These are phyloP conservation scores for Acyrthosiphon pisum DNA, from an alignment of 1,140 invertebrate species.

Conservation along the genomic window DNA sequence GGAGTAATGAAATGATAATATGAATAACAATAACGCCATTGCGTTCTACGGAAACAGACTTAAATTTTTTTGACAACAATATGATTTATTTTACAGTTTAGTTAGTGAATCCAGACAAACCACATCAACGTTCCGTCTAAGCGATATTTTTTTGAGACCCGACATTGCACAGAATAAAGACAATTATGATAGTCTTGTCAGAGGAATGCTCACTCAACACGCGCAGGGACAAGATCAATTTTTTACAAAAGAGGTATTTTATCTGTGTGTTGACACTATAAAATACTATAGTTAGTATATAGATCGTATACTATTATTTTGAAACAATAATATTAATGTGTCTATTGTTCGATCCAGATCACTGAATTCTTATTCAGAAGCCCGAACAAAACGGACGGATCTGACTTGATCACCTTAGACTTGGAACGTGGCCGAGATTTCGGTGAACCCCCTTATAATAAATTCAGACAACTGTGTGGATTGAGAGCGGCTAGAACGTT, in stretches of 20 bases:
- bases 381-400: background rate
- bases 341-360: background rate
- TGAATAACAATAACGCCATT: background rate
- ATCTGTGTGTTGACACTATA: background rate
- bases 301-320: background rate
- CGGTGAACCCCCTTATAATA: conserved; percentile 83
- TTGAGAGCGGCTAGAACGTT: conserved; percentile 68
- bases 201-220: conserved; percentile 75
- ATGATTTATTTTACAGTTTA: conserved; percentile 46
- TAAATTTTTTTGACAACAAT: background rate
- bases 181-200: conserved; percentile 60
- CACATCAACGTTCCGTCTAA: conserved; percentile 43
- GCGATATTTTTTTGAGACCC: conserved; percentile 54
- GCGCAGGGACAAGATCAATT: conserved; percentile 73
- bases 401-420: conserved; percentile 65
- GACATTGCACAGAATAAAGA: conserved; percentile 52
- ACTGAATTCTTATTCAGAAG: background rate
- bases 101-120: conserved; percentile 44
- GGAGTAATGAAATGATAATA: background rate
- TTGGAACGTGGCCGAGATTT: conserved; percentile 89
- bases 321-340: background rate
- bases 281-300: background rate
- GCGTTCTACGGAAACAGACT: background rate
- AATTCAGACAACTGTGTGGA: conserved; percentile 79
- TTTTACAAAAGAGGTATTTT: conserved; percentile 71